Base-by-base conservation (phyloP, 1,140 invertebrate species). In the Lasioglossum albipes region DNA sequence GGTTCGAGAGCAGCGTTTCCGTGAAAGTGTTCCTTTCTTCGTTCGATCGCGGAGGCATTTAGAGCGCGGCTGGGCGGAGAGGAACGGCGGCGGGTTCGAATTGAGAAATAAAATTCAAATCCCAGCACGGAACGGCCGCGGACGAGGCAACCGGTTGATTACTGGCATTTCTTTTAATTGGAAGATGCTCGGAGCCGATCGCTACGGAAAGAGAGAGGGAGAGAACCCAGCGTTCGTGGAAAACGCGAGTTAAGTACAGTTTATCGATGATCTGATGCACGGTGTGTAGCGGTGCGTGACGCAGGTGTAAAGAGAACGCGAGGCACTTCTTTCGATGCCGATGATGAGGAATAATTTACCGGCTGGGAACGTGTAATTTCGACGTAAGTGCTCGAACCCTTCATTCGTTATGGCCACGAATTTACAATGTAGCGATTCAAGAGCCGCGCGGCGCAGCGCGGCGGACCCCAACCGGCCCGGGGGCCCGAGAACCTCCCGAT, bases 301-400 rank as follows among this genome's bases (percentile, higher is more conserved):
- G 76, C 76, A 78, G 76, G 76, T 79, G 71, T 79, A 79, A 79
- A 79, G 77, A 74, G 70, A 57, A 45, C 49, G 49, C 31, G 18
- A 74, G 68, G 22, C 22, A 31, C 62, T 54, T 62, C 65, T 61
- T 59, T 45, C 70, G 31, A 54, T 62, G 31, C n/a, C 76, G 71
- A 67, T 79, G 41, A 79, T 79, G 77, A 79, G 71, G 62, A 79
- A 74, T 74, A 79, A 79, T 74, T 79, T 79, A 57, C 49, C 49
- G 77, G 18, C 54, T 27, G 45, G 22, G 70, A 74, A 79, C 77
- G 70, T 74, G 71, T 74, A 79, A 79, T 79, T 79, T 79, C 62
- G 49, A 74, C 57, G 49, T 66, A 66, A 79, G 22, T 59, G 77
- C 22, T 18, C 42, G 31, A 72, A 62, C 62, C 71, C 31, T 42